Evolutionary conservation across 1,140 invertebrate genomes (phyloP).

Genomic region (Neocloeon triangulifer): DNA sequence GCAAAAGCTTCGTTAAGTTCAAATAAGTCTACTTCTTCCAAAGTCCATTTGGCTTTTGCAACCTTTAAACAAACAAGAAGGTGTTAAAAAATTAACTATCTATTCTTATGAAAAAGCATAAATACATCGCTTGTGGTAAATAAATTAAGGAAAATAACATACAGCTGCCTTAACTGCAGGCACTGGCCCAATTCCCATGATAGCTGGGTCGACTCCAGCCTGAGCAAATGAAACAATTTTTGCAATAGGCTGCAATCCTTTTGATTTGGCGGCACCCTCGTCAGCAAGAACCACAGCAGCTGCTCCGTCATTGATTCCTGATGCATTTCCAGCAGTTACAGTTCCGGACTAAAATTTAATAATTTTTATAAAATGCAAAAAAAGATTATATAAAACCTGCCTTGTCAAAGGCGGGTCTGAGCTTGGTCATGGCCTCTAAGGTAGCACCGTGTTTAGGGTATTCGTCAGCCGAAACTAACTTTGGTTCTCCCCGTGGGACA

Average conservation of each 20-base stretch:
- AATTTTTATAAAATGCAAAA: no score
- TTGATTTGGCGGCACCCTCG: constrained; percentile 22
- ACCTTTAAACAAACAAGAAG: constrained; percentile 26
- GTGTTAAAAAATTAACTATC: no score
- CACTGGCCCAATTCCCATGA: constrained; percentile 62
- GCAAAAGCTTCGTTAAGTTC: constrained; percentile 82
- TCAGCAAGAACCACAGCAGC: constrained; percentile 53
- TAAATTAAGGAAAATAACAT: constrained; percentile 14
- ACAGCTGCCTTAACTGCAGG: constrained; percentile 38
- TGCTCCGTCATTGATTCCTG: constrained; percentile 70
- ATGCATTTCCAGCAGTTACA: constrained; percentile 57
- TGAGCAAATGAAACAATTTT: constrained; percentile 40
- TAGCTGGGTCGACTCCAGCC: constrained; percentile 39
- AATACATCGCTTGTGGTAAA: neutral
- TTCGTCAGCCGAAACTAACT: constrained; percentile 34
- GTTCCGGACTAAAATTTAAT: no score
- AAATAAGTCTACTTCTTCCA: constrained; percentile 65
- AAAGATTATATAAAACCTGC: constrained; percentile 15
- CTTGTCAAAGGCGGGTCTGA: constrained; percentile 36
- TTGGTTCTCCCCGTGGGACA: constrained; percentile 20
- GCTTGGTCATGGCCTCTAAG: constrained; percentile 28
- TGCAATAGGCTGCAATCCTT: constrained; percentile 29
- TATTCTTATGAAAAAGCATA: neutral
- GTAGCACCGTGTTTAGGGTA: constrained; percentile 36
- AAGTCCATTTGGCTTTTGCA: constrained; percentile 50